Base-by-base conservation (phyloP, 2,888 invertebrate species). In the Seira sanloemensis region DNA sequence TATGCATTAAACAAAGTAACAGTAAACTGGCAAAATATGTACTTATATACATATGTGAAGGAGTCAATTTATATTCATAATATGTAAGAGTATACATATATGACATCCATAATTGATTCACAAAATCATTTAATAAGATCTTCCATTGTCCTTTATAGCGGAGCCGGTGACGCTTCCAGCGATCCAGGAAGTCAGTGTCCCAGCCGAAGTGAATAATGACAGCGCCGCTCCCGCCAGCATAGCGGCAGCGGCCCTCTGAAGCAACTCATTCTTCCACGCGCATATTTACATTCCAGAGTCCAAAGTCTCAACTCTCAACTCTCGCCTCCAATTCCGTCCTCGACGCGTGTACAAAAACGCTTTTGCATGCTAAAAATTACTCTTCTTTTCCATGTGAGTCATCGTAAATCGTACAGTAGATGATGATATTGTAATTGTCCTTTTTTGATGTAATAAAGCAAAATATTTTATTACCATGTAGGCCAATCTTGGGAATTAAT, bases 101-200 rank as follows among this genome's bases (percentile, higher is more conserved):
- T n/a, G n/a, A n/a, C n/a, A 37, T 37, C 37, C 37, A 37, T 4
- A 37, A 37, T n/a, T 37, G 37, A 12, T 37, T 37, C 37, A 37
- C 37, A 12, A 37, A 4, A 37, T 37, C 37, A 37, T 37, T n/a
- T n/a, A n/a, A n/a, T 5, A 46, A 18, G 27, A 5, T 73, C 4
- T 19, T 71, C 23, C 18, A 5, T 71, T 23, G 1, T 1, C 12
- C 23, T 50, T 50, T 50, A 1, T 19, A 78, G 72, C 78, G 27
- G 27, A 71, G 66, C 72, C 78, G 12, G 72, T 72, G 25, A 78
- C 78, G 62, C 75, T 75, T n/a, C 78, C 78, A 27, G 78, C 78
- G 1, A 25, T 27, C 23, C 62, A 69, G n/a, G 73, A 74, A 69
- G 78, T 25, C 1, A 50, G 66, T 24, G 23, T 77, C n/a, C 77